Percentiles rank a stretch among this genome's conserved stretches.
Evolutionary conservation across 2,113 vertebrate species (phyloP).

Genomic region (Tor tambroides): DNA sequence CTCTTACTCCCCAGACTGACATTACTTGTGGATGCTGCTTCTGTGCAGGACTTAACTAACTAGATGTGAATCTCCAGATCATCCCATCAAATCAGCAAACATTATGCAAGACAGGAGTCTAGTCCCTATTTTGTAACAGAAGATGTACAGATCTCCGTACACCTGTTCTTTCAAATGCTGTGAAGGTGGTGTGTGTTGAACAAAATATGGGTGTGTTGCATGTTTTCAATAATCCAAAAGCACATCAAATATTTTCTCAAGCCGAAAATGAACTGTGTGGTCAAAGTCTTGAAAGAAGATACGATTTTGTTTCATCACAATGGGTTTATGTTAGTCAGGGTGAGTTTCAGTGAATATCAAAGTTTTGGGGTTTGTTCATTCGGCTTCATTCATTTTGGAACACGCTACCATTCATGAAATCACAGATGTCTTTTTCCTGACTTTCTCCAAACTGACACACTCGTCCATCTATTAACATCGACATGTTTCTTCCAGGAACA

Average conservation of each 20-base stretch:
- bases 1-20: neutral
- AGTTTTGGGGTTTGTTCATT: neutral
- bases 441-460: neutral
- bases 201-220: neutral
- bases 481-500: slow-evolving; percentile 4
- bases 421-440: neutral
- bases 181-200: slow-evolving; percentile 16
- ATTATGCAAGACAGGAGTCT: slow-evolving; percentile 3
- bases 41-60: slow-evolving; percentile 11
- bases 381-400: neutral
- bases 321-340: neutral
- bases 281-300: neutral
- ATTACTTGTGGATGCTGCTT: slow-evolving; percentile 20
- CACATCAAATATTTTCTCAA: slow-evolving; percentile 33
- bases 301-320: too few species aligned
- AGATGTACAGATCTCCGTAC: neutral
- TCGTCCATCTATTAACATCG: neutral
- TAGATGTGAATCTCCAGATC: slow-evolving; percentile 12
- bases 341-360: neutral
- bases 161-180: slow-evolving; percentile 41
- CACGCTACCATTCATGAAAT: neutral
- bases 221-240: slow-evolving; percentile 31
- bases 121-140: neutral
- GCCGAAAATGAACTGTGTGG: neutral
- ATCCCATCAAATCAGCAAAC: slow-evolving; percentile 8